Base-by-base conservation (phyloP, 2,113 vertebrate species). In the Dromaius novaehollandiae region DNA sequence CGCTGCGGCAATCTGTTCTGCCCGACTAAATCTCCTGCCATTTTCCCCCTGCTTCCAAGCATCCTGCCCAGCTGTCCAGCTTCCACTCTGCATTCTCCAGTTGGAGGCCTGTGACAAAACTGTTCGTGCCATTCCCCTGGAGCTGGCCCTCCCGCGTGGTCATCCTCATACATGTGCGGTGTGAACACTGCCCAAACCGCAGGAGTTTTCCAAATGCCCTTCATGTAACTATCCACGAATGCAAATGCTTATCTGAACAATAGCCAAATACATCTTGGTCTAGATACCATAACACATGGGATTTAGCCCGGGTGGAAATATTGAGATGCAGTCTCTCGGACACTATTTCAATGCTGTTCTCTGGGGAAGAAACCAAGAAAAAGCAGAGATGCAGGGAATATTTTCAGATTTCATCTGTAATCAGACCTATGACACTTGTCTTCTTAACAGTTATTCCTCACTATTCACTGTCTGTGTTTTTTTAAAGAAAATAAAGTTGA, bases 191-290 rank as follows among this genome's bases (percentile, higher is more conserved):
- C 46, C 50, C 86, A 91, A 92, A 79, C 46, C 50, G 92, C 78
- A 50, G 48, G 58, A 15, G 60, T 36, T 90, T 95, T 80, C 83
- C 56, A 95, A 96, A 79, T 90, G 68, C 30, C 50, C 48, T 82
- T 89, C 87, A 88, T 0, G 0, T n/a, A 90, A 73, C 58, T 77
- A 78, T 64, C 71, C 53, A 94, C 84, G 75, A 76, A 81, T 70
- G 40, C 44, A 88, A 92, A 96, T 51, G 50, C 36, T 94, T 76
- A 64, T 81, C 53, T 81, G 76, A 95, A 89, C 28, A 78, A 77
- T 0, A 85, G 63, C 42, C 92, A 96, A 92, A 84, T 26, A 61
- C 46, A 71, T 74, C 64, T 76, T 82, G 85, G 46, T 89, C 38
- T 82, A 83, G 73, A 84, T 94, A 78, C 14, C 13, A 7, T 58